Percentiles rank a stretch among this genome's conserved stretches.
Evolutionary conservation across 2,888 invertebrate species (phyloP).

Genomic region (Campoplex nolae): DNA sequence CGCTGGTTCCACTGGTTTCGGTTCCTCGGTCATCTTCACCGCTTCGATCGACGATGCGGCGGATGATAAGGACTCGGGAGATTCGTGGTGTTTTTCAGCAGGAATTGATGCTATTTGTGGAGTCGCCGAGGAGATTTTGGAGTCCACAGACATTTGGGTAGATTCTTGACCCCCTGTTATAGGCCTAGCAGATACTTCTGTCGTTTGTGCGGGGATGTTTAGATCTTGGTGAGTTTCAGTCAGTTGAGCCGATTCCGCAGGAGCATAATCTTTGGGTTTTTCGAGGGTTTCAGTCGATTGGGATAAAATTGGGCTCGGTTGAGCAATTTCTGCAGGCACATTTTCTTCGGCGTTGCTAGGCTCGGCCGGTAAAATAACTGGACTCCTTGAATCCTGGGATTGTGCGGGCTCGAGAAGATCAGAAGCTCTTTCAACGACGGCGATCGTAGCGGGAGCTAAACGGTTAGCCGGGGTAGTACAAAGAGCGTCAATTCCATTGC

Average conservation of each 20-base stretch:
- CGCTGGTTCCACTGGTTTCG: background rate
- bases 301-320: background rate
- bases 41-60: background rate
- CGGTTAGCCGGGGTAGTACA: background rate
- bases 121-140: background rate
- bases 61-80: background rate
- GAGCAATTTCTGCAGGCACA: background rate
- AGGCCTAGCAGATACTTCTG: conserved; percentile 43
- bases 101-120: background rate
- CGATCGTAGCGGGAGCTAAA: conserved; percentile 22
- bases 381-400: conserved; percentile 7
- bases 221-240: background rate
- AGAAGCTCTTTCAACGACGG: conserved; percentile 16
- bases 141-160: background rate
- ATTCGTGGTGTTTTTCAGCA: background rate
- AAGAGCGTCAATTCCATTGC: conserved; percentile 53
- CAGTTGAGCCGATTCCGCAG: background rate
- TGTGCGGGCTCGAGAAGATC: background rate
- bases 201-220: conserved; percentile 42
- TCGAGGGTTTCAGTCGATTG: background rate
- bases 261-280: background rate
- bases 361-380: background rate
- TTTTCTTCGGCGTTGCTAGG: conserved; percentile 57
- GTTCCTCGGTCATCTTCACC: background rate
- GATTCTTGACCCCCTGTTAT: background rate